Evolutionary conservation across 2,888 invertebrate species (phyloP).

Genomic region (Geophilus truncorum): DNA sequence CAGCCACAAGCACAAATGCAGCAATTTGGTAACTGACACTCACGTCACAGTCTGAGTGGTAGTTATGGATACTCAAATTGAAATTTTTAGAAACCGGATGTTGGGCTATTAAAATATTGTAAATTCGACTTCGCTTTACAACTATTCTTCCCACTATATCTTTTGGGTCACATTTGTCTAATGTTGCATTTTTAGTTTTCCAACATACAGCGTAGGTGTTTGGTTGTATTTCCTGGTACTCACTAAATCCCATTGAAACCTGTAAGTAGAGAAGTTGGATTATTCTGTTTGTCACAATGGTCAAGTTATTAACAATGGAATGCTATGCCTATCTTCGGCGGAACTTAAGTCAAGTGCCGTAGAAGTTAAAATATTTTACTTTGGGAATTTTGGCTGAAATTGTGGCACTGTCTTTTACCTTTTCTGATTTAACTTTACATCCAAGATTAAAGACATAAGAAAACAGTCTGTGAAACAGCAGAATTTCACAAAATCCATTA

Average conservation of each 20-base stretch:
- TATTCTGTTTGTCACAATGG: too few species aligned
- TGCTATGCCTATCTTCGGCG: too few species aligned
- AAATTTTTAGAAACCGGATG: not conserved
- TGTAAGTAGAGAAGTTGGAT: not conserved
- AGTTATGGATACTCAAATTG: not conserved
- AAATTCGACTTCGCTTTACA: not conserved
- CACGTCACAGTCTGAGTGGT: too few species aligned
- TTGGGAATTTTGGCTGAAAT: too few species aligned
- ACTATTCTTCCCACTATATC: not conserved
- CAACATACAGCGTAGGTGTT: not conserved
- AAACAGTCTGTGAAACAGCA: not conserved
- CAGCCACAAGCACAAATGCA: not conserved
- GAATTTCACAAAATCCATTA: not conserved
- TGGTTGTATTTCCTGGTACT: not conserved
- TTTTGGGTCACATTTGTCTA: not conserved
- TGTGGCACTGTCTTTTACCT: too few species aligned
- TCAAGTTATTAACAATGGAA: too few species aligned
- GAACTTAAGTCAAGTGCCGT: too few species aligned
- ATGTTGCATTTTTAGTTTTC: not conserved
- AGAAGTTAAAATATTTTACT: too few species aligned
- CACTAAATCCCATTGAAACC: not conserved
- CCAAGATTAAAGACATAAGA: not conserved
- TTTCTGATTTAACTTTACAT: not conserved
- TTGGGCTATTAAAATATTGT: not conserved
- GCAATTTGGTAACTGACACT: not conserved